Percentiles rank a stretch among this genome's conserved stretches.
These are phyloP conservation scores for Hylaea fasciaria DNA, from an alignment of 2,888 invertebrate genomes.

Conservation along the genomic window DNA sequence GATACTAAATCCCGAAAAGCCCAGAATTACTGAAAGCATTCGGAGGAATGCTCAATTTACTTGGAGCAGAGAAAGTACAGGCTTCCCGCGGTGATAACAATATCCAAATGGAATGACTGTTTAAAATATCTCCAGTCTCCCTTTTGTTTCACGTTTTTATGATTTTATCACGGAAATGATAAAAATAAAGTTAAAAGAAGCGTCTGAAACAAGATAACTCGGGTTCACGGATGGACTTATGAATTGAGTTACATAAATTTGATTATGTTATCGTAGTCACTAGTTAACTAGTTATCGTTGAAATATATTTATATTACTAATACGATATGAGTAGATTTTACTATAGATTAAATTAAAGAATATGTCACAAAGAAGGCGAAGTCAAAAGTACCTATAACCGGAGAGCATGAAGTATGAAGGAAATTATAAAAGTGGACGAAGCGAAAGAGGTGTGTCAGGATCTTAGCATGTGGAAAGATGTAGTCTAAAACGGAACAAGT, in stretches of 20 bases:
- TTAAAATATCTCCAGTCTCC: constrained; percentile 50
- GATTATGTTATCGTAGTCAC: neutral
- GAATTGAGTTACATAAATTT: constrained; percentile 10
- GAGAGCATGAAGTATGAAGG: too few species aligned
- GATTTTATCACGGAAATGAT: constrained; percentile 36
- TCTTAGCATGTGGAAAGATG: too few species aligned
- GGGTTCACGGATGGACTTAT: constrained; percentile 15
- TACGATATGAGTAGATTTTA: too few species aligned
- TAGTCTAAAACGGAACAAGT: too few species aligned
- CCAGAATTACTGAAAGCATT: constrained; percentile 73
- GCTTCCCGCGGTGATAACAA: constrained; percentile 62
- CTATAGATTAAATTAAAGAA: too few species aligned
- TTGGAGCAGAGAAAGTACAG: constrained; percentile 54
- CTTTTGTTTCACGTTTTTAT: constrained; percentile 44
- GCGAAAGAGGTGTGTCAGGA: too few species aligned
- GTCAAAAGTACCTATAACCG: too few species aligned
- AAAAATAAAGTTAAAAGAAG: constrained; percentile 31
- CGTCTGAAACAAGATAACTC: constrained; percentile 23
- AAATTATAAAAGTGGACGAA: too few species aligned
- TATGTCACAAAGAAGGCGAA: too few species aligned
- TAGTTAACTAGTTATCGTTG: too few species aligned
- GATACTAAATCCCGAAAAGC: constrained; percentile 69
- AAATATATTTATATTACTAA: too few species aligned
- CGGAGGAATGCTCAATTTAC: constrained; percentile 77
- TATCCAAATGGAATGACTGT: constrained; percentile 63